These are phyloP conservation scores for Tethea ocularis DNA, from an alignment of 2,888 invertebrate species.

Conservation along the genomic window DNA sequence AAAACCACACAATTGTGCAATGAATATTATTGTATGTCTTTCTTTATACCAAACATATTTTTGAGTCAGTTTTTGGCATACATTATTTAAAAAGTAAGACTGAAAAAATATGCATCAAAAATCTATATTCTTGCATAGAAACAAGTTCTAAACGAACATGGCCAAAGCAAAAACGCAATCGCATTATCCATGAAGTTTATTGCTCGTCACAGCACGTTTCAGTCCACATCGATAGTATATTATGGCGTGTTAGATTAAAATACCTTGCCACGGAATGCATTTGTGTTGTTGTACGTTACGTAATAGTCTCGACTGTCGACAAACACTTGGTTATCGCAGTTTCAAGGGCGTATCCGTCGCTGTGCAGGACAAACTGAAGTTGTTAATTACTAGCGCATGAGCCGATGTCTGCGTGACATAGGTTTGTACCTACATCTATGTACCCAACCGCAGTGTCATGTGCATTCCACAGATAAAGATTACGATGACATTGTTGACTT, in stretches of 20 bases:
- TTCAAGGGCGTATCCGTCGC: constrained; percentile 59
- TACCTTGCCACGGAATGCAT: constrained; percentile 39
- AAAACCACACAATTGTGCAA: too few relatives aligned
- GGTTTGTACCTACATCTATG: constrained; percentile 31
- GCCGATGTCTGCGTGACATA: constrained; percentile 41
- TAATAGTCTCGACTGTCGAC: constrained; percentile 53
- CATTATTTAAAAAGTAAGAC: background rate
- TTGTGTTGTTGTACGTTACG: constrained; percentile 48
- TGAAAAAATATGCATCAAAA: background rate
- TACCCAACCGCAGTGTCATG: constrained; percentile 23
- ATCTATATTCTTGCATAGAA: constrained; percentile 13
- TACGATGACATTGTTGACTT: constrained; percentile 40
- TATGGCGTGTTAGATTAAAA: constrained; percentile 35
- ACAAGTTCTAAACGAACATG: constrained; percentile 16
- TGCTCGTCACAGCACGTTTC: constrained; percentile 14
- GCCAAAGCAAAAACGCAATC: constrained; percentile 20
- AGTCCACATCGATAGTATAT: constrained; percentile 18
- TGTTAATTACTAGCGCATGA: constrained; percentile 62
- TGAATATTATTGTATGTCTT: too few relatives aligned
- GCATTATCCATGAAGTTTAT: constrained; percentile 20
- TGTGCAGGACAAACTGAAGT: constrained; percentile 39
- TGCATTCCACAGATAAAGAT: constrained; percentile 70
- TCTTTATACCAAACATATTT: too few relatives aligned
- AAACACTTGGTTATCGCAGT: constrained; percentile 60
- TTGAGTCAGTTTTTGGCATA: too few relatives aligned